Evolutionary conservation across 2,797 vertebrate species (phyloP), one percentile per base, ranked within the genome.

Genomic region (Scleropages formosus): DNA sequence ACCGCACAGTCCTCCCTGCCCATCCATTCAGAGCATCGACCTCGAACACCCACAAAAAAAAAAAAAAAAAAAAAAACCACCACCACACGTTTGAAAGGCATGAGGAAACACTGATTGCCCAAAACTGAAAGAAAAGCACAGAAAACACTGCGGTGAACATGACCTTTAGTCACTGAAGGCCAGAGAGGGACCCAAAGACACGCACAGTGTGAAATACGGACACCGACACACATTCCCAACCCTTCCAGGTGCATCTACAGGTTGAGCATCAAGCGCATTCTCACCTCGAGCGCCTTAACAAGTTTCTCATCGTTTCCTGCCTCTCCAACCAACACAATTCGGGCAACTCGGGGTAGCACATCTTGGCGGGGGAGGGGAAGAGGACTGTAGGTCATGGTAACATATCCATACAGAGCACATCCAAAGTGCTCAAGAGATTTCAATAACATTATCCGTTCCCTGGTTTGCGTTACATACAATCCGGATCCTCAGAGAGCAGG

Each of bases 251-350:
- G 24, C 16, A 13, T 26, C 11, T 1, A 9, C 24, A 46, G 15
- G 10, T 53, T 9, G 16, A 0, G 8, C 49, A 16, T 58, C 18
- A 3, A n/a, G 18, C 16, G 1, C 8, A 46, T 26, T 62, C 58
- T 76, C 91, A 98, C 98, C 96, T 98, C 90, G 75, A 97, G 84
- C 11, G 97, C 95, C 87, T 93, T 93, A 79, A 95, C 76, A 80
- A 99, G 92, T 4, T 92, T 90, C 81, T 87, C 86, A 53, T 77
- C 82, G 79, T 87, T 91, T 67, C 93, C 90, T 22, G 94, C 90
- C 78, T 95, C 94, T 86, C 94, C 93, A 82, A 98, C 93, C 80
- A 99, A 80, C 82, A 97, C 89, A 63, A 98, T 89, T 80, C 96
- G 90, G 8, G 96, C 93, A 88, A 98, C 91, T 82, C 93, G 93